These are phyloP conservation scores for Poeciliopsis gracilis DNA, from an alignment of 2,797 vertebrate species.

Conservation along the genomic window DNA sequence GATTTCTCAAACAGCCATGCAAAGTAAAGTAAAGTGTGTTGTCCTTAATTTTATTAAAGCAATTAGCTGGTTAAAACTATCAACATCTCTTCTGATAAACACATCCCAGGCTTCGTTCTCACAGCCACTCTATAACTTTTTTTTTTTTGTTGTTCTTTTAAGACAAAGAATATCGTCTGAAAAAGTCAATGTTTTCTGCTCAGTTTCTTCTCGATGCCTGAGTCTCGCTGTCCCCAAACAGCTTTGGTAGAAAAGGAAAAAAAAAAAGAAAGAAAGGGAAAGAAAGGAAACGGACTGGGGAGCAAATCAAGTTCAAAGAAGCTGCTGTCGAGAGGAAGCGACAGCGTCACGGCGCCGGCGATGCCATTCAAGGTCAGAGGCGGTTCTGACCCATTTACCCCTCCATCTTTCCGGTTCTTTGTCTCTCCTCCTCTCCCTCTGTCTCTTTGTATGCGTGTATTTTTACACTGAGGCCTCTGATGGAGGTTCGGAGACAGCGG, in stretches of 20 bases:
- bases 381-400: conserved; percentile 61
- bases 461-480: background rate
- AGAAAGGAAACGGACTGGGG: conserved; percentile 26
- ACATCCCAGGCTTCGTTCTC: too few species aligned
- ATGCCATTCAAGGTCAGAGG: conserved; percentile 46
- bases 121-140: too few species aligned
- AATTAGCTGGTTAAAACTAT: too few species aligned
- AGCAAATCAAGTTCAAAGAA: conserved; percentile 29
- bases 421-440: conserved; percentile 6
- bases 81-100: too few species aligned
- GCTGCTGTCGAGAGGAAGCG: conserved; percentile 55
- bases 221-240: background rate
- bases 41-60: too few species aligned
- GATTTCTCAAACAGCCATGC: too few species aligned
- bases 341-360: conserved; percentile 42
- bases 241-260: background rate
- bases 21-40: too few species aligned
- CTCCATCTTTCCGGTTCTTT: conserved; percentile 47
- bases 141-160: too few species aligned
- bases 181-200: too few species aligned
- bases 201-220: too few species aligned
- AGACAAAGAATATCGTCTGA: too few species aligned
- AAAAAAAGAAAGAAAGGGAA: background rate
- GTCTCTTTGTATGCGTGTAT: conserved; percentile 18
- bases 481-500: conserved; percentile 1